Conservation (phyloP, 2,113 vertebrate genomes). For the Zapus hudsonius region DNA sequence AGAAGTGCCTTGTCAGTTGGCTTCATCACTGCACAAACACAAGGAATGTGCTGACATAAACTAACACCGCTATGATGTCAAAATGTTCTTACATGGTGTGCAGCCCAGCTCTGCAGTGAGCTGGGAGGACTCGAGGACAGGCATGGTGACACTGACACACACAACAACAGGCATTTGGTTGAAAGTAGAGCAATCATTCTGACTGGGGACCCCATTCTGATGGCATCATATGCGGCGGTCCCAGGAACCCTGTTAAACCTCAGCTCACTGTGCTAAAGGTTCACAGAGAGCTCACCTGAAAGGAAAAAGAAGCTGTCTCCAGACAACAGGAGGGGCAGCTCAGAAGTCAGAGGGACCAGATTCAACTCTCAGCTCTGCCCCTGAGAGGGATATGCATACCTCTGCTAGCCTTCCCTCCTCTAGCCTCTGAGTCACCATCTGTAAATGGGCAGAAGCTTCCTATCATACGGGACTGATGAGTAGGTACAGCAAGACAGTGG, state of each 20-base stretch:
- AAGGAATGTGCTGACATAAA: no score
- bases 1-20: not conserved
- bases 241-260: not conserved
- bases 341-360: fast-evolving
- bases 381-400: not conserved
- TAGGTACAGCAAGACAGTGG: fast-evolving
- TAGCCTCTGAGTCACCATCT: not conserved
- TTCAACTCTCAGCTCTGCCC: not conserved
- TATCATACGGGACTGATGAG: fast-evolving
- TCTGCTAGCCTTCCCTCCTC: no score
- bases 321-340: not conserved
- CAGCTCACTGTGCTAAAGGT: not conserved
- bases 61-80: not conserved
- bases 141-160: not conserved
- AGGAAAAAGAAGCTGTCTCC: not conserved
- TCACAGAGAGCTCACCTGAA: not conserved
- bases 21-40: not conserved
- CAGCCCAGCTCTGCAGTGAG: not conserved
- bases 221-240: not conserved
- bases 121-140: not conserved
- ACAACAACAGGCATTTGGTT: no score
- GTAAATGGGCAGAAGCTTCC: no score
- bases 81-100: not conserved
- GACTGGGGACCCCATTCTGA: not conserved
- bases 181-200: no score